These are phyloP conservation scores for Cynaeus angustus DNA, from an alignment of 2,888 invertebrate genomes.

Conservation along the genomic window DNA sequence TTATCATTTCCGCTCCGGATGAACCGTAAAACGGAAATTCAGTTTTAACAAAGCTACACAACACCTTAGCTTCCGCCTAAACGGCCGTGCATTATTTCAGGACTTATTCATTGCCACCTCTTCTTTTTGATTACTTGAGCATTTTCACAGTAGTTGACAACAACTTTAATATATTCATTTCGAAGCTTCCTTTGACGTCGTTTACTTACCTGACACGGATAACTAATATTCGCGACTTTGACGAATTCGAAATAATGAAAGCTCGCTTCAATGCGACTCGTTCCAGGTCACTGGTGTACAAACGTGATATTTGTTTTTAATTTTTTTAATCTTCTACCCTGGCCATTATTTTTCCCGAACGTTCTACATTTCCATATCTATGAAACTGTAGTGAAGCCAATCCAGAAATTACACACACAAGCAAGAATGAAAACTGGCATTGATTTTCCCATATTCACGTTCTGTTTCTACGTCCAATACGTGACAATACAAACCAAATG, in stretches of 20 bases:
- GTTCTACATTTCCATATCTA: conserved; percentile 5
- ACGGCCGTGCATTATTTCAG: not conserved
- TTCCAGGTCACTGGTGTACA: not conserved
- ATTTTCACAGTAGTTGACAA: not conserved
- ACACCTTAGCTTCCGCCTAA: conserved; percentile 1
- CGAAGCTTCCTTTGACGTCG: too few relatives aligned
- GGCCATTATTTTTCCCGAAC: conserved; percentile 2
- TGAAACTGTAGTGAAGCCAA: conserved; percentile 8
- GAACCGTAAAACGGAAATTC: not conserved
- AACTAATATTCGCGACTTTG: too few relatives aligned
- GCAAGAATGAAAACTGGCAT: conserved; percentile 26
- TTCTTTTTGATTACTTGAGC: not conserved
- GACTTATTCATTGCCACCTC: not conserved
- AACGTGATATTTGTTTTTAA: conserved; percentile 3
- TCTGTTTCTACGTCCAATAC: conserved; percentile 29
- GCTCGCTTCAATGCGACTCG: not conserved
- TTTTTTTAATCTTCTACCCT: not conserved
- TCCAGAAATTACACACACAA: conserved; percentile 18
- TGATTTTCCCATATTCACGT: conserved; percentile 37
- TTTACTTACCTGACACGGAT: too few relatives aligned
- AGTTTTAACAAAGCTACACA: not conserved
- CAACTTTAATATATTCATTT: not conserved
- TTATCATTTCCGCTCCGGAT: conserved; percentile 5
- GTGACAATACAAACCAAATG: conserved; percentile 33
- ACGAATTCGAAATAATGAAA: not conserved